phyloP scores from a whole-genome alignment of 2,797 vertebrate genomes.

The Zalophus californianus region DNA sequence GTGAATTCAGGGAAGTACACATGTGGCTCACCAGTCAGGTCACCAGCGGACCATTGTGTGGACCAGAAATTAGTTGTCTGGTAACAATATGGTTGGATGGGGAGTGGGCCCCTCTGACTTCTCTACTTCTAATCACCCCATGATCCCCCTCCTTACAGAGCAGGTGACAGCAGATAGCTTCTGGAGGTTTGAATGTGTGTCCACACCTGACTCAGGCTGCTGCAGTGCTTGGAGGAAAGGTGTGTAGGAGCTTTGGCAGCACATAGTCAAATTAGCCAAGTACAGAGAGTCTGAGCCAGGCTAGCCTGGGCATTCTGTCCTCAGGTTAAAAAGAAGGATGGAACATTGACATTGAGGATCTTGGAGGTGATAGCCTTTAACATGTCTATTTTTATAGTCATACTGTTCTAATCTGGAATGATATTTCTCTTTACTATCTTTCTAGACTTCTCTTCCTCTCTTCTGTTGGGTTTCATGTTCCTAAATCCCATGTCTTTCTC shows the following conservation, averaged over 20 bases:
- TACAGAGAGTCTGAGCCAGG: not conserved
- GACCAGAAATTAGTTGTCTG: conserved; percentile 21
- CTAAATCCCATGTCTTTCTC: not conserved
- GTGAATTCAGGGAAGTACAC: not conserved
- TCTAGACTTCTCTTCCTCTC: not conserved
- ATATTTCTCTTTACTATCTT: conserved; percentile 11
- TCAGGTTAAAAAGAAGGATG: not conserved
- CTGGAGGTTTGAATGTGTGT: not conserved
- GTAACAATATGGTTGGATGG: not conserved
- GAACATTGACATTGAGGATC: not conserved
- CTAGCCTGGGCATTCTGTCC: conserved; percentile 19
- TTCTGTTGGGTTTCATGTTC: not conserved
- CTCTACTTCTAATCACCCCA: not conserved
- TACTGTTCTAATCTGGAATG: not conserved
- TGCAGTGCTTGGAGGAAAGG: not conserved
- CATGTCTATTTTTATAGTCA: not conserved
- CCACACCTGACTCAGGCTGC: not conserved
- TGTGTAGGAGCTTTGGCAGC: not conserved
- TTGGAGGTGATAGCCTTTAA: not conserved
- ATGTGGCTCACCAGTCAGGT: not conserved
- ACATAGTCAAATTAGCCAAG: not conserved
- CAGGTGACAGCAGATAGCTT: conserved; percentile 3
- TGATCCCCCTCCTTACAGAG: not conserved
- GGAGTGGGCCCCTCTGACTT: not conserved
- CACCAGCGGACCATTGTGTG: not conserved